These are phyloP conservation scores for Eristalis pertinax DNA, from an alignment of 2,888 invertebrate genomes.

Conservation along the genomic window DNA sequence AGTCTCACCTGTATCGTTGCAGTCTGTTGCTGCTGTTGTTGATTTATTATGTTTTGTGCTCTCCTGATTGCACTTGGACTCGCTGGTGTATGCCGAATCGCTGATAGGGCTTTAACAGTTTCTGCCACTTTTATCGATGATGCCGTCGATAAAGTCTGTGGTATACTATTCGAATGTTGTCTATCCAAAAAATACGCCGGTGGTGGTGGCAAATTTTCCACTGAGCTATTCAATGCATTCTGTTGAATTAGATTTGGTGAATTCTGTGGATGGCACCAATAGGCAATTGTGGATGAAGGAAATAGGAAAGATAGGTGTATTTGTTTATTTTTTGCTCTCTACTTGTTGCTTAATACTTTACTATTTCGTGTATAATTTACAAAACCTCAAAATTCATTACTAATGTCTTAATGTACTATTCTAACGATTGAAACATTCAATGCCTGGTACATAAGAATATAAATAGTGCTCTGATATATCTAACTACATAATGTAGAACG, in stretches of 20 bases:
- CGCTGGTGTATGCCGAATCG: slow-evolving; percentile 92
- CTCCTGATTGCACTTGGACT: slow-evolving; percentile 89
- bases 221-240: slow-evolving; percentile 77
- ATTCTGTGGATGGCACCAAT: slow-evolving; percentile 61
- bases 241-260: slow-evolving; percentile 75
- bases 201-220: slow-evolving; percentile 81
- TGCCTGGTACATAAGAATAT: too few relatives aligned
- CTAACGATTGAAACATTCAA: too few relatives aligned
- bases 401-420: too few relatives aligned
- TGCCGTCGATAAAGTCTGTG: slow-evolving; percentile 75
- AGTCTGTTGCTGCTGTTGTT: slow-evolving; percentile 73
- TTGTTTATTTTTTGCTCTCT: slow-evolving; percentile 14
- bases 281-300: slow-evolving; percentile 16
- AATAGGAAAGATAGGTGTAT: slow-evolving; percentile 34
- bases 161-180: slow-evolving; percentile 68
- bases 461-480: too few relatives aligned
- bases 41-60: slow-evolving; percentile 75
- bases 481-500: too few relatives aligned
- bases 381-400: neutral
- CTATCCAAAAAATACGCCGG: slow-evolving; percentile 80
- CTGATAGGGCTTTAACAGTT: slow-evolving; percentile 92
- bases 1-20: slow-evolving; percentile 79
- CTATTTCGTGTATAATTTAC: neutral
- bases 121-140: slow-evolving; percentile 88
- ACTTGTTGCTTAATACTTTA: neutral